Conservation (phyloP, 35 echinoderm and acorn worm species). For the Lytechinus variegatus region DNA sequence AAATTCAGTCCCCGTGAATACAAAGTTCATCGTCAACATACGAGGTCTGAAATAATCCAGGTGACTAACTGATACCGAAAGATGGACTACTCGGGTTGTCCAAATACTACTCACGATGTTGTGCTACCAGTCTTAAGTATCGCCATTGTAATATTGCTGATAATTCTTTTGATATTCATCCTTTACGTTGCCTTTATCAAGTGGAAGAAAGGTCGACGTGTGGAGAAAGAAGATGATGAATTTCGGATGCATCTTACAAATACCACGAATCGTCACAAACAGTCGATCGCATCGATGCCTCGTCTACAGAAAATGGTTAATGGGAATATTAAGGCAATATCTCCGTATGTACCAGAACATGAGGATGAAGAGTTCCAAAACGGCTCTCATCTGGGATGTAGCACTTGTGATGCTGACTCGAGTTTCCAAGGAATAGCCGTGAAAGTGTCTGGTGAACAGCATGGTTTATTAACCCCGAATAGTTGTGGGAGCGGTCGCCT, state of each 20-base stretch:
- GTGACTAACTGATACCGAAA: background rate
- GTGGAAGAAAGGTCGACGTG: background rate
- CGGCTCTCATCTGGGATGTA: background rate
- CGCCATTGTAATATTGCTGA: background rate
- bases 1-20: background rate
- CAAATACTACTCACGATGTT: background rate
- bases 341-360: background rate
- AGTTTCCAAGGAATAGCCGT: background rate
- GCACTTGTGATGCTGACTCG: background rate
- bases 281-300: background rate
- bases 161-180: background rate
- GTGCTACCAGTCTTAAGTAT: background rate
- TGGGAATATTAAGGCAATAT: background rate
- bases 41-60: background rate
- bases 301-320: background rate
- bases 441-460: background rate
- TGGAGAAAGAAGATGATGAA: background rate
- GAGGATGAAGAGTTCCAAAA: background rate
- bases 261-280: background rate
- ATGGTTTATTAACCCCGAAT: background rate
- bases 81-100: background rate
- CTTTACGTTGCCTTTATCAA: background rate
- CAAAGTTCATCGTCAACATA: background rate
- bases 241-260: background rate
- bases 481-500: conserved; percentile 24